Evolutionary conservation across 1,140 invertebrate genomes (phyloP), one percentile per base, ranked within the genome.

Genomic region (Tetragonula clypearis): DNA sequence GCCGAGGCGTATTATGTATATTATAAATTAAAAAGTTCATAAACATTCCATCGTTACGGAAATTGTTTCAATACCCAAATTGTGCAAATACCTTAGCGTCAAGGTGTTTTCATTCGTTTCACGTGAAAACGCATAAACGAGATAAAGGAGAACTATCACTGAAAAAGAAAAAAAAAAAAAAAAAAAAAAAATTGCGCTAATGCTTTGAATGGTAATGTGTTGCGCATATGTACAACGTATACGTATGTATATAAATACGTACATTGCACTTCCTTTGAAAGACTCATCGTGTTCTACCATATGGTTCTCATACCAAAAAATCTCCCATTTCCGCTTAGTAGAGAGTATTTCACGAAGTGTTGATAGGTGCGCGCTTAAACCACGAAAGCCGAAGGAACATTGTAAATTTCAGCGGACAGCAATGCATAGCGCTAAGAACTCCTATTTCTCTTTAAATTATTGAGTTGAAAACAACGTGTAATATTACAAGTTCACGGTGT

Each of bases 291-390:
- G 78, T 69, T 85, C 79, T 76, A 79, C 88, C 92, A 93, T 92
- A 81, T 93, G 91, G 89, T 81, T 55, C 79, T 84, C 56, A 23
- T 65, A 76, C n/a, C 55, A 53, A 58, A 75, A 83, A 82, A 56
- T 86, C 78, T 82, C 62, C 65, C 89, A 88, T 82, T 79, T 75
- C 41, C 60, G n/a, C 53, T 83, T n/a, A n/a, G n/a, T 78, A 90
- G 81, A 79, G 75, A 26, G 86, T 60, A 77, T 76, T 93, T 93
- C 92, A 93, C 85, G 91, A 93, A 84, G 86, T 87, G 92, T 79
- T 91, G 93, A 93, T 91, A 91, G 79, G 75, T 79, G 58, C 83
- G 58, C 83, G 88, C 88, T 93, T 92, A 92, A 88, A 88, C 79
- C 83, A 84, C 85, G 84, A 84, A 92, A 92, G 89, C 89, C 82